phyloP scores from a whole-genome alignment of 2,888 invertebrate genomes.

The Gymnocheta viridis region DNA sequence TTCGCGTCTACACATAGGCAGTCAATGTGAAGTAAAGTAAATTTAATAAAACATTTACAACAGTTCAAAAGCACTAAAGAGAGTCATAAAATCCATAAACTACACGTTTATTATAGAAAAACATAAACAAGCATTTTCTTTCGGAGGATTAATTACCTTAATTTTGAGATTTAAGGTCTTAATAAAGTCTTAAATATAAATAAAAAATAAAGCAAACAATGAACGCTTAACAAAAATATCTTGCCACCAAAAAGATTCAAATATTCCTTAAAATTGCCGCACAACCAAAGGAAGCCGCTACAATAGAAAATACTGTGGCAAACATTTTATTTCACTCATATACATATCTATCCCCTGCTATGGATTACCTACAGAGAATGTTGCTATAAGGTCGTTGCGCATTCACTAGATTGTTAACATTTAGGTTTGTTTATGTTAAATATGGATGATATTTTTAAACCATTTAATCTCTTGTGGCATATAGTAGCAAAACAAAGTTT shows the following conservation, averaged over 20 bases:
- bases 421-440: slow-evolving; percentile 32
- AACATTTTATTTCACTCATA: neutral
- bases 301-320: neutral
- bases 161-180: slow-evolving; percentile 48
- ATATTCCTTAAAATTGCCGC: slow-evolving; percentile 6
- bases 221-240: slow-evolving; percentile 7
- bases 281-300: slow-evolving; percentile 1
- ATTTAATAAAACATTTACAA: neutral
- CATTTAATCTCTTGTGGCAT: slow-evolving; percentile 62
- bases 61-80: neutral
- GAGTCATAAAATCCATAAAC: slow-evolving; percentile 17
- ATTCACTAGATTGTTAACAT: neutral
- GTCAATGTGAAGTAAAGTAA: neutral
- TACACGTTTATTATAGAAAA: neutral
- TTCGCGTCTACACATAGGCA: neutral
- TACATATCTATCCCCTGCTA: neutral
- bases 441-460: slow-evolving; percentile 47
- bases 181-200: slow-evolving; percentile 30
- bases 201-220: slow-evolving; percentile 14
- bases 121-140: neutral
- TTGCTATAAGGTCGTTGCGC: slow-evolving; percentile 32
- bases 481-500: neutral
- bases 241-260: slow-evolving; percentile 30
- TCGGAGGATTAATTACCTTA: slow-evolving; percentile 49
- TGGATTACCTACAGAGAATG: neutral